phyloP scores from a whole-genome alignment of 1,140 invertebrate genomes.

The Nasonia vitripennis region DNA sequence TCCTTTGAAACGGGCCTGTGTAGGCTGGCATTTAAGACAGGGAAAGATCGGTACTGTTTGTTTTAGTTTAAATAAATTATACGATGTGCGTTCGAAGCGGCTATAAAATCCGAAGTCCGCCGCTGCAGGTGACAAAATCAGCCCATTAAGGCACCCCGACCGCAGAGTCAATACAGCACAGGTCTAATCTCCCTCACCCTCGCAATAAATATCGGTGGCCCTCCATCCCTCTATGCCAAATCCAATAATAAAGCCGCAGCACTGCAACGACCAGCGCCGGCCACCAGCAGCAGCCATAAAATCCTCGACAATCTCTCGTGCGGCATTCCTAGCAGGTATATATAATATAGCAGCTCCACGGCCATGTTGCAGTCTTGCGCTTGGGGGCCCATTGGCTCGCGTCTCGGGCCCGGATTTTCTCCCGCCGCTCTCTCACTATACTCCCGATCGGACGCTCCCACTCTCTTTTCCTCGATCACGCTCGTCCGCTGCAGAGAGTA shows the following conservation, averaged over 20 bases:
- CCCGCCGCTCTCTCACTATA: not conserved
- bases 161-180: too few relatives aligned
- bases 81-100: too few relatives aligned
- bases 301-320: not conserved
- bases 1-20: not conserved
- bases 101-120: too few relatives aligned
- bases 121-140: too few relatives aligned
- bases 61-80: too few relatives aligned
- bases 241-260: not conserved
- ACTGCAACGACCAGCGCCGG: too few relatives aligned
- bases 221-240: not conserved
- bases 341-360: not conserved
- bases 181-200: too few relatives aligned
- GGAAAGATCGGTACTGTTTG: too few relatives aligned
- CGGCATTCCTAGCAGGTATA: not conserved
- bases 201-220: not conserved
- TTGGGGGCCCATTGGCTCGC: constrained; percentile 3
- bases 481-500: not conserved
- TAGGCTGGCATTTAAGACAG: not conserved
- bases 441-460: not conserved
- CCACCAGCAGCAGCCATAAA: not conserved
- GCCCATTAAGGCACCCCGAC: too few relatives aligned
- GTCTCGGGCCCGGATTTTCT: constrained; percentile 32
- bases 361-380: constrained; percentile 20
- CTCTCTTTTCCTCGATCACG: not conserved